A percentile compares a stretch with the other conserved stretches of the same genome.
These are phyloP conservation scores for Erpetoichthys calabaricus DNA, from an alignment of 2,797 vertebrate species.

Conservation along the genomic window DNA sequence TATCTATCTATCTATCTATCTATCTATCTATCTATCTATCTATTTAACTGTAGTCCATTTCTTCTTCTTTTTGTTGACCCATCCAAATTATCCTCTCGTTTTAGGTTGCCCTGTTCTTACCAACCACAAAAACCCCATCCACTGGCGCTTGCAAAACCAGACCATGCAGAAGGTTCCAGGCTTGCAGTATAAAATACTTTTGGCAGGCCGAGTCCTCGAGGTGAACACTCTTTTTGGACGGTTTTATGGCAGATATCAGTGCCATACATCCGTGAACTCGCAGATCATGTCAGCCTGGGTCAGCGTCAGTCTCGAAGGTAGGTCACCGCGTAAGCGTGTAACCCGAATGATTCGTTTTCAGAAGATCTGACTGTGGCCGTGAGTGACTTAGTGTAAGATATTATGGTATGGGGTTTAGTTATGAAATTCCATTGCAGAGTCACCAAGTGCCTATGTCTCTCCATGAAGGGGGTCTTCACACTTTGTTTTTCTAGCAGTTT, in stretches of 20 bases:
- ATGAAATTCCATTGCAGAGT: no score
- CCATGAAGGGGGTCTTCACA: no score
- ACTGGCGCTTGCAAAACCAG: conserved; percentile 51
- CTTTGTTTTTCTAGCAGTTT: no score
- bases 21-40: no score
- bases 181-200: conserved; percentile 40
- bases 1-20: no score
- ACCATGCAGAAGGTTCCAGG: conserved; percentile 37
- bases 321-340: conserved; percentile 15
- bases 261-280: conserved; percentile 37
- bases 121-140: conserved; percentile 39
- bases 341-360: no score
- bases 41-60: neutral
- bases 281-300: conserved; percentile 54
- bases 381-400: no score
- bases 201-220: conserved; percentile 56
- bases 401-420: no score
- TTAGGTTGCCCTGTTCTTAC: conserved; percentile 58
- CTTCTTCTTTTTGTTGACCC: conserved; percentile 1
- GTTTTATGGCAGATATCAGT: conserved; percentile 48
- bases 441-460: no score
- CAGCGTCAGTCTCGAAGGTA: conserved; percentile 50
- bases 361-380: no score
- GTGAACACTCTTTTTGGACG: conserved; percentile 42
- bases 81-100: conserved; percentile 14